A percentile compares a stretch with the other conserved stretches of the same genome.
Evolutionary conservation across 1,140 invertebrate genomes (phyloP).

Genomic region (Listronotus oregonensis): DNA sequence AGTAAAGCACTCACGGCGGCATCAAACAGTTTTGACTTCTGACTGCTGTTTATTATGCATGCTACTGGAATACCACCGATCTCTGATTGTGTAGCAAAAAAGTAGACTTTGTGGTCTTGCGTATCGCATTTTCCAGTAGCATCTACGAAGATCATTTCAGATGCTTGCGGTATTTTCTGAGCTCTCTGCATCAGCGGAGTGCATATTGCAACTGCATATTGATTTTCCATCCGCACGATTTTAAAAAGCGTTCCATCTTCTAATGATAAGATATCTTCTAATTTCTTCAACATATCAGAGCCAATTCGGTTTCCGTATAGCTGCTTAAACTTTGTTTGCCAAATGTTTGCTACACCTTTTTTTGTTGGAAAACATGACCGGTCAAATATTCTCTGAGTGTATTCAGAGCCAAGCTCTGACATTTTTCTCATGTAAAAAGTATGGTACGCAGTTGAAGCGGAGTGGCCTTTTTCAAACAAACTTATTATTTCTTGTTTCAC

Average conservation of each 20-base stretch:
- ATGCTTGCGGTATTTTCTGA: slow-evolving; percentile 2
- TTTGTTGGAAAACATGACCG: slow-evolving; percentile 19
- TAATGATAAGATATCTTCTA: neutral
- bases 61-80: no score
- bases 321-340: slow-evolving; percentile 15
- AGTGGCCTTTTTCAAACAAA: slow-evolving; percentile 17
- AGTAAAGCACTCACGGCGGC: neutral
- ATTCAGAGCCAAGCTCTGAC: slow-evolving; percentile 16
- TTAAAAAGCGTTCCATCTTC: neutral
- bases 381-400: neutral
- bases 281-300: neutral
- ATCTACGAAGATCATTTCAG: slow-evolving; percentile 31
- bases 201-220: slow-evolving; percentile 18
- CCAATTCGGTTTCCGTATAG: slow-evolving; percentile 8
- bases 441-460: slow-evolving; percentile 3
- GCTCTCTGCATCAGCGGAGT: slow-evolving; percentile 24
- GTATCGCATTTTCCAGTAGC: slow-evolving; percentile 28
- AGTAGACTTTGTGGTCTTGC: slow-evolving; percentile 28
- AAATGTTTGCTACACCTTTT: slow-evolving; percentile 7
- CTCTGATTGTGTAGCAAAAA: slow-evolving; percentile 19
- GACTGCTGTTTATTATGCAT: neutral
- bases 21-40: slow-evolving; percentile 7
- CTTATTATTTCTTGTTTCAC: slow-evolving; percentile 8
- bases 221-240: neutral
- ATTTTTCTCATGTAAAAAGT: slow-evolving; percentile 9